Conservation (phyloP, 2,888 invertebrate genomes). For the Eristalis arbustorum region DNA sequence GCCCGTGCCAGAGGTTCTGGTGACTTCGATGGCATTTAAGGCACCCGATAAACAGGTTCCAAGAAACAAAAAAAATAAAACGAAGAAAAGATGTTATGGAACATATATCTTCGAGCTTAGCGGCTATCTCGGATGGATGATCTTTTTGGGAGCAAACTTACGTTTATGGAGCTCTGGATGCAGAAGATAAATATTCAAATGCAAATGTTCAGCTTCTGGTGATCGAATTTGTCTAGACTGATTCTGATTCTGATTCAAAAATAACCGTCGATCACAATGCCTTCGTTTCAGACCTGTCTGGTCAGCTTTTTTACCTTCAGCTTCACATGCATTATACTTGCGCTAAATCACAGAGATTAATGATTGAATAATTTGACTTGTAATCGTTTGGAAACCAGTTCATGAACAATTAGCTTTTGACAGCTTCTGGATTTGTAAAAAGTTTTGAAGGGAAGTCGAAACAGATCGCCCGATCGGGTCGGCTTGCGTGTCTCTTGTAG, state of each 20-base stretch:
- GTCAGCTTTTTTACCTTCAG: background rate
- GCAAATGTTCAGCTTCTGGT: background rate
- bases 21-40: background rate
- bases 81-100: background rate
- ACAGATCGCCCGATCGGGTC: too few relatives aligned
- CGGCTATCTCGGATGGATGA: background rate
- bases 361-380: too few relatives aligned
- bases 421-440: too few relatives aligned
- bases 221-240: background rate
- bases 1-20: background rate
- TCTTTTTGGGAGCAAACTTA: background rate
- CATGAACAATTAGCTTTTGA: too few relatives aligned
- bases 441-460: too few relatives aligned
- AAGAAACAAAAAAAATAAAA: background rate
- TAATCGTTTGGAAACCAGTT: too few relatives aligned
- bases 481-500: too few relatives aligned
- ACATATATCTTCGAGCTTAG: background rate
- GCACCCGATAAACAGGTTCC: slow-evolving; percentile 1
- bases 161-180: background rate
- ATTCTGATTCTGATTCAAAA: background rate
- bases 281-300: background rate
- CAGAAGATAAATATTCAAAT: background rate
- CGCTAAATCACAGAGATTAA: too few relatives aligned
- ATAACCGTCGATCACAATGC: background rate
- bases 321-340: background rate